These are phyloP conservation scores for Enteromius fasciolatus DNA, from an alignment of 2,797 vertebrate species.

Conservation along the genomic window DNA sequence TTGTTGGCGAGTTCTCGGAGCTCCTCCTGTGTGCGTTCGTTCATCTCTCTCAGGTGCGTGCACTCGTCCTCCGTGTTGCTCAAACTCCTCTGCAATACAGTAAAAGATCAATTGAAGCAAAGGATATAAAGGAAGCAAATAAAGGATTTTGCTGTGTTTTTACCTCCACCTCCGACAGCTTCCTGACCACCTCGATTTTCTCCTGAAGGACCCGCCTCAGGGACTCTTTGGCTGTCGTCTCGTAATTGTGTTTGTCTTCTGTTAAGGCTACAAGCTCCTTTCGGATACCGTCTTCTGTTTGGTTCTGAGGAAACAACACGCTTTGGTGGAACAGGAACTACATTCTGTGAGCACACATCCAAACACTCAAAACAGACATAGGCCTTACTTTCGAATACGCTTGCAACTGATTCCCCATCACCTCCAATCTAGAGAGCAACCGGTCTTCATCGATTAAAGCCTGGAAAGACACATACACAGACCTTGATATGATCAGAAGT, in stretches of 20 bases:
- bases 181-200: slow-evolving; percentile 98
- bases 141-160: neutral
- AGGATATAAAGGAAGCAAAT: no score
- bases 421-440: slow-evolving; percentile 95
- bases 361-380: neutral
- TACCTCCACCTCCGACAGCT: slow-evolving; percentile 98
- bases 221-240: slow-evolving; percentile 98
- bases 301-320: slow-evolving; percentile 78
- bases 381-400: slow-evolving; percentile 91
- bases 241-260: slow-evolving; percentile 98
- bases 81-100: slow-evolving; percentile 84
- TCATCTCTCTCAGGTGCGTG: slow-evolving; percentile 98
- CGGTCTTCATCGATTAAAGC: slow-evolving; percentile 99
- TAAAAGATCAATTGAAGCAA: neutral
- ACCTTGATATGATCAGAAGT: neutral
- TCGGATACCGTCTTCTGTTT: slow-evolving; percentile 96
- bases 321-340: neutral
- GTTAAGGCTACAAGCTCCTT: slow-evolving; percentile 96
- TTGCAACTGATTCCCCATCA: slow-evolving; percentile 98
- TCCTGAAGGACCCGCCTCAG: slow-evolving; percentile 98
- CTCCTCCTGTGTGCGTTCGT: slow-evolving; percentile 94
- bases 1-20: slow-evolving; percentile 95
- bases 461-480: slow-evolving; percentile 69
- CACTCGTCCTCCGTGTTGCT: slow-evolving; percentile 99
- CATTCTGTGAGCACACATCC: neutral